A percentile compares a stretch with the other conserved stretches of the same genome.
phyloP scores from a whole-genome alignment of 2,888 invertebrate genomes.

The Drosophila setosimentum region DNA sequence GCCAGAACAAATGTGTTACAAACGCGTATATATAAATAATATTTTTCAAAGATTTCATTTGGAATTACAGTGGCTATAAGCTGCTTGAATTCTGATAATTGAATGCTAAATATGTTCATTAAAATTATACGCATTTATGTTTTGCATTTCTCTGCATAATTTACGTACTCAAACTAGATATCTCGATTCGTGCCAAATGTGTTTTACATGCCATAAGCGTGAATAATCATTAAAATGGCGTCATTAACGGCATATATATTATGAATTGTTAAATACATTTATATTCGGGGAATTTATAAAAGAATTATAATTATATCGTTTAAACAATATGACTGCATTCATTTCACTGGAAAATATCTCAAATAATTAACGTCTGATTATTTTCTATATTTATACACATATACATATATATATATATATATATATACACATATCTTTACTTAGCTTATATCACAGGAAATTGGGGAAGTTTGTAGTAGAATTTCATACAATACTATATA shows the following conservation, averaged over 20 bases:
- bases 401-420: neutral
- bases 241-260: neutral
- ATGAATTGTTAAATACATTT: conserved; percentile 2
- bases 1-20: conserved; percentile 15
- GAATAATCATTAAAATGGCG: conserved; percentile 32
- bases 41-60: conserved; percentile 22
- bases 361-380: neutral
- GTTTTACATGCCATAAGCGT: conserved; percentile 15
- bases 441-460: neutral
- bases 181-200: conserved; percentile 21
- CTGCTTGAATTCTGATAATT: conserved; percentile 27
- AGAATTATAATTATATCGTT: conserved; percentile 5
- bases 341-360: neutral
- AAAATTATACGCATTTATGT: conserved; percentile 16
- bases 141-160: conserved; percentile 11
- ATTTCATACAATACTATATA: neutral
- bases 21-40: conserved; percentile 4
- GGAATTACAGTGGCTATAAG: conserved; percentile 22
- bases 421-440: neutral
- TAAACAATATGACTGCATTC: neutral
- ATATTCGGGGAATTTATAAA: conserved; percentile 2
- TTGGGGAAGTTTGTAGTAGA: neutral
- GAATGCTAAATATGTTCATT: conserved; percentile 37
- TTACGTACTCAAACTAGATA: conserved; percentile 1
- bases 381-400: neutral